A percentile compares a stretch with the other conserved stretches of the same genome.
These are phyloP conservation scores for Geococcyx californianus DNA, from an alignment of 2,113 vertebrate genomes.

Conservation along the genomic window DNA sequence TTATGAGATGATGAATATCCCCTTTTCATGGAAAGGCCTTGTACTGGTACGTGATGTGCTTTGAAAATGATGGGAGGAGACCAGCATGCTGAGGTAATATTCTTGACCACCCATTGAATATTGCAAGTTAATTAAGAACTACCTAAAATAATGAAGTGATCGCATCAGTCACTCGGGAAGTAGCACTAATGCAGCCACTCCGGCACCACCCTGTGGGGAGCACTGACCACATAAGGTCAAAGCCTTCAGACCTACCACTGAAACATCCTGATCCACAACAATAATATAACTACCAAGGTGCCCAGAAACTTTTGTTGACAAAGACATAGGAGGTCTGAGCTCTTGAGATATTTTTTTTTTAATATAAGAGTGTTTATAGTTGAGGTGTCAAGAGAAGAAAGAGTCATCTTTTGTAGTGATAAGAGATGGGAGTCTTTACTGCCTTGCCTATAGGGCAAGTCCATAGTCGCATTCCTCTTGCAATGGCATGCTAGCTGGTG, in stretches of 20 bases:
- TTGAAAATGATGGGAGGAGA: neutral
- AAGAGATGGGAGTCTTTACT: neutral
- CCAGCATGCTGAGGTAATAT: neutral
- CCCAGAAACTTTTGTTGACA: neutral
- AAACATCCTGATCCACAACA: neutral
- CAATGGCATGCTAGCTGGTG: neutral
- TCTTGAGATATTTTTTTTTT: neutral
- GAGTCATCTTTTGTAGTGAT: neutral
- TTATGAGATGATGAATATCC: neutral
- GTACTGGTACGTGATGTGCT: neutral
- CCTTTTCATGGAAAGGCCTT: neutral
- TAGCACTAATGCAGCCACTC: neutral
- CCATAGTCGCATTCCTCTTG: neutral
- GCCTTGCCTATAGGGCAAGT: neutral
- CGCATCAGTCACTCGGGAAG: neutral
- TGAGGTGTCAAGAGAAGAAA: neutral
- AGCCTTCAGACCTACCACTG: neutral
- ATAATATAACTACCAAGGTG: neutral
- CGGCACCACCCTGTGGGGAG: neutral
- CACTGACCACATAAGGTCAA: fast-evolving
- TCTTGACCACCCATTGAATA: neutral
- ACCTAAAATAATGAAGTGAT: neutral
- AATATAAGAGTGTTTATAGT: neutral
- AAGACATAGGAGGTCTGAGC: neutral
- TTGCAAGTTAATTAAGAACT: neutral